Percentiles rank a stretch among this genome's conserved stretches.
phyloP scores from a whole-genome alignment of 1,140 invertebrate genomes.

The Periplaneta americana region DNA sequence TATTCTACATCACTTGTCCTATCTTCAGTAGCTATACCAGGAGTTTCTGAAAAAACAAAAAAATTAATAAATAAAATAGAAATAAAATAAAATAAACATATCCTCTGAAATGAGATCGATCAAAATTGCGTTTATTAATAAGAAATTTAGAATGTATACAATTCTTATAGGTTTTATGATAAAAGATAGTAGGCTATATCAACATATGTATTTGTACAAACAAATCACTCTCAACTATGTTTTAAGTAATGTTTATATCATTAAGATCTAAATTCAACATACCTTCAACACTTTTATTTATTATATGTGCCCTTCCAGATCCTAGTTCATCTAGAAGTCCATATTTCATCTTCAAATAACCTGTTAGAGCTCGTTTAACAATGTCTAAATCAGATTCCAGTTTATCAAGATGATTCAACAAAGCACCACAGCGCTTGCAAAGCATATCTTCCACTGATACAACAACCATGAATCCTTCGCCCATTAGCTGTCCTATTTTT shows the following conservation, averaged over 20 bases:
- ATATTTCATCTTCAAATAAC: conserved; percentile 26
- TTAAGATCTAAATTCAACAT: background rate
- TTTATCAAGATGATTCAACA: conserved; percentile 27
- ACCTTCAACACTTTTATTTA: background rate
- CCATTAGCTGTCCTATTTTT: conserved; percentile 27
- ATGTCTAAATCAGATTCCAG: conserved; percentile 24
- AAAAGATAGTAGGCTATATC: too few species aligned
- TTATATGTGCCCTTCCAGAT: background rate
- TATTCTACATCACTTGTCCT: background rate
- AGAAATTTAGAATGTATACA: too few species aligned
- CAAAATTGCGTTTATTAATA: too few species aligned
- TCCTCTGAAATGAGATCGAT: too few species aligned
- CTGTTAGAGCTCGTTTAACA: conserved; percentile 22
- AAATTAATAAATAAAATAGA: too few species aligned
- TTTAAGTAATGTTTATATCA: too few species aligned
- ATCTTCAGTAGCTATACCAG: background rate
- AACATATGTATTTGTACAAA: too few species aligned
- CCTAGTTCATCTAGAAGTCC: conserved; percentile 1
- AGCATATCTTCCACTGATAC: conserved; percentile 24
- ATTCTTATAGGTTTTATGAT: too few species aligned
- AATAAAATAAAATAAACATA: too few species aligned
- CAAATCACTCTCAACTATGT: too few species aligned
- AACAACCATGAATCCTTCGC: conserved; percentile 27
- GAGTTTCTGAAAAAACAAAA: background rate
- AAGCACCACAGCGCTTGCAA: conserved; percentile 23